Percentiles rank a stretch among this genome's conserved stretches.
Conservation (phyloP, 2,797 vertebrate species). For the Syndactyla subalaris region DNA sequence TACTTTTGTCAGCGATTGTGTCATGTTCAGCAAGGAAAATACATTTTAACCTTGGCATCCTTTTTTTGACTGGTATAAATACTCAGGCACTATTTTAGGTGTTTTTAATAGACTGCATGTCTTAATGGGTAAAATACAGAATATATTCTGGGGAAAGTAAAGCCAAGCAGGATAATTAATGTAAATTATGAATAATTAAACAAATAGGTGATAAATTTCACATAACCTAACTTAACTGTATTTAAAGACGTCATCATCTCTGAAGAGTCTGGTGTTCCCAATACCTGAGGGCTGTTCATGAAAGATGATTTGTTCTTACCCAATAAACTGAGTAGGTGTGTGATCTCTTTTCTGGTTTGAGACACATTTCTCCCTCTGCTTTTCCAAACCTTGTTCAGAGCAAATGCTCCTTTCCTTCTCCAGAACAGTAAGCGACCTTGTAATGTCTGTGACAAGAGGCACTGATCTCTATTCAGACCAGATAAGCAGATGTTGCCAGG, state of each 20-base stretch:
- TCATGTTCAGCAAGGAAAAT: neutral
- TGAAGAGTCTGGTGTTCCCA: neutral
- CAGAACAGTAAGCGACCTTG: neutral
- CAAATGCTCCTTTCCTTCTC: neutral
- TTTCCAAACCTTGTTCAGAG: neutral
- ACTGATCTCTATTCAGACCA: rapidly evolving
- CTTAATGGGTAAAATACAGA: neutral
- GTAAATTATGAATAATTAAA: neutral
- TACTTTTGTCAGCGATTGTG: neutral
- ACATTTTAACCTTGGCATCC: neutral
- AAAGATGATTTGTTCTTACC: neutral
- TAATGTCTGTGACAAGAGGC: neutral
- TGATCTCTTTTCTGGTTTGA: neutral
- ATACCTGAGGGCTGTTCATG: neutral
- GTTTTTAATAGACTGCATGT: neutral
- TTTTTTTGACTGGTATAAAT: neutral
- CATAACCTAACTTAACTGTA: neutral
- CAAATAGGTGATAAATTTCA: neutral
- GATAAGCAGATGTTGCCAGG: rapidly evolving
- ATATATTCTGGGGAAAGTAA: neutral
- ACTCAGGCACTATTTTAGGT: neutral
- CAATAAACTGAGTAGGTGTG: neutral
- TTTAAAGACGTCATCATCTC: neutral
- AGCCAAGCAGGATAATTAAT: neutral
- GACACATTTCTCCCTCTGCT: neutral